These are phyloP conservation scores for Trochalopteron elliotii DNA, from an alignment of 2,113 vertebrate genomes.

Conservation along the genomic window DNA sequence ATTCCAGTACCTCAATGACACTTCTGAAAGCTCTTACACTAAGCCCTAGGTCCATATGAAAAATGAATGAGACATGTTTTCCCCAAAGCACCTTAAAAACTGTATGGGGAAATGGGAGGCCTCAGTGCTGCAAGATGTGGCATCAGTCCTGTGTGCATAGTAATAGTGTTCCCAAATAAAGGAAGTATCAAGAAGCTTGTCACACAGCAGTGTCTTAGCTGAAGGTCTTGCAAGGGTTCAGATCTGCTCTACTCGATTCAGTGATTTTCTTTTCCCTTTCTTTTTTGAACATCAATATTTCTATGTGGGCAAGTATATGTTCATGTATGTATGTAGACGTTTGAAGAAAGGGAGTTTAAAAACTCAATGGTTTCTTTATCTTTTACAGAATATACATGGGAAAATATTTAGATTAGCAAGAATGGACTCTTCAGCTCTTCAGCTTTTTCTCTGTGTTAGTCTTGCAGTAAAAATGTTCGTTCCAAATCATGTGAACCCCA, in stretches of 20 bases:
- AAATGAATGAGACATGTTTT: background rate
- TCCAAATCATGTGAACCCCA: rapidly evolving
- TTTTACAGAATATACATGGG: background rate
- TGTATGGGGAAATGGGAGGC: rapidly evolving
- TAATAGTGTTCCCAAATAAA: background rate
- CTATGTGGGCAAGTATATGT: rapidly evolving
- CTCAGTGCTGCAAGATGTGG: background rate
- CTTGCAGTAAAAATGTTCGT: background rate
- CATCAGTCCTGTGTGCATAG: background rate
- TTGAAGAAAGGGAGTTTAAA: background rate
- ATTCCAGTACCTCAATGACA: background rate
- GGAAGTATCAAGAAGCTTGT: background rate
- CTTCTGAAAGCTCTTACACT: background rate
- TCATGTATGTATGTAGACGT: background rate
- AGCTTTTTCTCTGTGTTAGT: background rate
- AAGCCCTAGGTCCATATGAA: background rate
- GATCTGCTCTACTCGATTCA: background rate
- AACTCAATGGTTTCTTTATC: background rate
- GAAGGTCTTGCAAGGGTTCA: background rate
- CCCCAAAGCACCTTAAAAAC: background rate
- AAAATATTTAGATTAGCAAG: background rate
- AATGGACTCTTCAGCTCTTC: background rate
- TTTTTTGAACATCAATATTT: background rate
- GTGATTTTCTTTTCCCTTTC: background rate
- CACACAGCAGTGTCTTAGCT: background rate